Evolutionary conservation across 64 coral and sea anemone genomes (phyloP), one percentile per base, ranked within the genome.

Genomic region (Montipora sp.): DNA sequence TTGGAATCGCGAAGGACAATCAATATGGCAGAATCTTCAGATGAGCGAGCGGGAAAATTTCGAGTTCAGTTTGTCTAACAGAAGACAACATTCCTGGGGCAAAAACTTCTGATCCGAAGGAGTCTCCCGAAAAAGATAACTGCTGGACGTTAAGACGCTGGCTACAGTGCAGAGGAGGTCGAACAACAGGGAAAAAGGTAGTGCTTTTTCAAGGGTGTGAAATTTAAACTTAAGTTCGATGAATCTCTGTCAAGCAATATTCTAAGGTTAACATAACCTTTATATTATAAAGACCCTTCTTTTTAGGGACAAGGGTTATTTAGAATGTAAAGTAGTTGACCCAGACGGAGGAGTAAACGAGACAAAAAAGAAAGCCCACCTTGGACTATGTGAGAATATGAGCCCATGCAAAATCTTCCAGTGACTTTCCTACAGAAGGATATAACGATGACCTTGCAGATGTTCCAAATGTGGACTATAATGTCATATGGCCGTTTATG

Each of bases 401-500:
- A 11, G 53, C 2, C 53, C 53, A 57, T 36, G 36, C 36, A 36
- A 7, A 57, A 57, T 57, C 53, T 57, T 57, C 11, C 6, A 57
- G 11, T 7, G 53, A 11, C 10, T 20, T 20, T 20, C 67, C 67
- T 19, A 22, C 12, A 15, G 67, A 70, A 70, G 67, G 67, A 70
- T 92, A 84, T 77, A 84, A 51, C 44, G 63, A 71, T 18, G 80
- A 92, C 75, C 70, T 92, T 27, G 75, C 21, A n/a, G 81, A 85
- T 69, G 21, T 93, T 68, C 92, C 92, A 73, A 36, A 77, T 53
- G 78, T 88, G 77, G 69, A 73, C 19, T 88, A 75, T 77, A 73
- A 59, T 60, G 66, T 73, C 48, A 77, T 92, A 43, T 92, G 90
- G 81, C 85, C 21, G 53, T 90, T 80, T 23, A 90, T 81, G 89